Base-by-base conservation (phyloP, 2,888 invertebrate genomes). In the Drosophila gaucha region DNA sequence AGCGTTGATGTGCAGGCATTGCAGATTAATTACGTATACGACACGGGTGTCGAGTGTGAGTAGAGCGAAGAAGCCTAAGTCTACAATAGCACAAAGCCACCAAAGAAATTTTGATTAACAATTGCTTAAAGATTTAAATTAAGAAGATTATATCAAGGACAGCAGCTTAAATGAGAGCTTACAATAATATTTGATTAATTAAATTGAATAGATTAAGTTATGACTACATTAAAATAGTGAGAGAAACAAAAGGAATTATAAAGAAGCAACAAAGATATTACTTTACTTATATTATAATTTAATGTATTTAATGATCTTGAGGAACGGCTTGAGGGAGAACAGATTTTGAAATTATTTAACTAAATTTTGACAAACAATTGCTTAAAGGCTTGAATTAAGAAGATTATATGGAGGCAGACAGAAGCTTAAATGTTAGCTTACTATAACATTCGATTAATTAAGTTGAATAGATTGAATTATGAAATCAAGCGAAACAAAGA, bases 1-100 rank as follows among this genome's bases (percentile, higher is more conserved):
- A 70, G 62, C 66, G 66, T 66, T 70, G 66, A 70, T 59, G 58
- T 39, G 59, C 52, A 68, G 54, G 67, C 57, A 44, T 12, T 63
- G 62, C 65, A 70, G 65, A 64, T 72, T 73, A 77, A 77, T 77
- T 71, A 62, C 66, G 76, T 57, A 65, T 57, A 52, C 66, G 57
- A 49, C 71, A 66, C 44, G 59, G 6, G 14, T 18, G 49, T 22
- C 24, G 3, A 8, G 20, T 4, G 24, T 12, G 24, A 8, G 16
- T 10, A n/a, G n/a, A 3, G n/a, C n/a, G n/a, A n/a, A n/a, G 14
- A 12, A 10, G 47, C 49, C 35, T 16, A 30, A 22, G 10, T 46
- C 31, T 18, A 12, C 44, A n/a, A 30, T 14, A 33, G 16, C 16
- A 30, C 44, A 18, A 31, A 31, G 43, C 38, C 30, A 24, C 24